phyloP scores from a whole-genome alignment of 2,888 invertebrate genomes.

The Hemicrepidius hirtus region DNA sequence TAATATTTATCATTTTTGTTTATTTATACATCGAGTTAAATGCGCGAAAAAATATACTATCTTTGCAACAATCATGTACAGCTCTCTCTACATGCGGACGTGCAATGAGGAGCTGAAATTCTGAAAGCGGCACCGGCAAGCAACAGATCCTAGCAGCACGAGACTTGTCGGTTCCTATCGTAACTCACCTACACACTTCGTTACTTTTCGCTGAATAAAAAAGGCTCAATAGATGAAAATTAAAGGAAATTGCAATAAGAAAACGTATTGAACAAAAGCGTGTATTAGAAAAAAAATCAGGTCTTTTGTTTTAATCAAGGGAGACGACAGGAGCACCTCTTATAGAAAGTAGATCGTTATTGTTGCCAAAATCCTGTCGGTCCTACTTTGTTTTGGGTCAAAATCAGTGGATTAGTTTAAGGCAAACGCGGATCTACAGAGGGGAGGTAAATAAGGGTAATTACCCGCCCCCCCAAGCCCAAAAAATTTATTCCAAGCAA shows the following conservation, averaged over 20 bases:
- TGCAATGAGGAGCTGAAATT: too few species aligned
- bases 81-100: neutral
- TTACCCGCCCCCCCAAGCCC: too few species aligned
- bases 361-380: too few species aligned
- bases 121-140: constrained; percentile 19
- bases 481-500: too few species aligned
- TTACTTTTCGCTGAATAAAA: neutral
- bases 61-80: neutral
- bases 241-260: constrained; percentile 21
- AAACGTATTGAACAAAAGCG: constrained; percentile 3
- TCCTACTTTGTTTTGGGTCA: too few species aligned
- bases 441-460: too few species aligned
- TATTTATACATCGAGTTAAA: neutral
- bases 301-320: too few species aligned
- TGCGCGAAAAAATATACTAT: neutral
- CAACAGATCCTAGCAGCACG: constrained; percentile 18
- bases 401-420: too few species aligned
- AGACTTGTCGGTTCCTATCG: constrained; percentile 6
- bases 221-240: constrained; percentile 9
- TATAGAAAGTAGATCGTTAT: too few species aligned
- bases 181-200: constrained; percentile 25
- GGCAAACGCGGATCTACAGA: too few species aligned
- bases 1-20: neutral
- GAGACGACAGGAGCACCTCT: too few species aligned
- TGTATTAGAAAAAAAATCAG: too few species aligned